Conservation (phyloP, 2,797 vertebrate genomes). For the Clamator glandarius region DNA sequence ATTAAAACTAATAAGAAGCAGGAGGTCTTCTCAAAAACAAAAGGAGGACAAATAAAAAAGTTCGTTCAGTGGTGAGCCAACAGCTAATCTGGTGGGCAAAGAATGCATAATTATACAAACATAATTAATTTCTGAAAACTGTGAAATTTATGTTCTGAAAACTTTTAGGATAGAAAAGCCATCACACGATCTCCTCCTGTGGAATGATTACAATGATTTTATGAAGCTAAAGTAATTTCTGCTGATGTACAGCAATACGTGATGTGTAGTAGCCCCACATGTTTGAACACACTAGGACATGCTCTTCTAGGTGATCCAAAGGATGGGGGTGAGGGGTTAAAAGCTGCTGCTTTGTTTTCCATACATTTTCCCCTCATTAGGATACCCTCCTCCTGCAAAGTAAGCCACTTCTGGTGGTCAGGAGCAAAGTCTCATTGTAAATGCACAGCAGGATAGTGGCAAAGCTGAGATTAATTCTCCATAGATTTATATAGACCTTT, state of each 20-base stretch:
- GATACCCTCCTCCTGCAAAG: conserved; percentile 72
- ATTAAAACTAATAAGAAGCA: not conserved
- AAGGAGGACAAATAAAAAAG: not conserved
- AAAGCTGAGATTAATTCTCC: conserved; percentile 81
- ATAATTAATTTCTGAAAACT: conserved; percentile 48
- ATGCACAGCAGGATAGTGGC: conserved; percentile 81
- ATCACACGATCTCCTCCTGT: conserved; percentile 61
- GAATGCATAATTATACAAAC: conserved; percentile 4
- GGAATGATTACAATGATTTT: conserved; percentile 76
- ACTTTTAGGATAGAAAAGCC: conserved; percentile 64
- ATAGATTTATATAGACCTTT: conserved; percentile 81
- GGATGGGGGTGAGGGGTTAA: not conserved
- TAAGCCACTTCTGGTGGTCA: conserved; percentile 71
- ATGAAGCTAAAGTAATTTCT: conserved; percentile 74
- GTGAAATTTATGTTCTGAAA: conserved; percentile 63
- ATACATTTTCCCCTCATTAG: conserved; percentile 72
- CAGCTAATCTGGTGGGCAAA: not conserved
- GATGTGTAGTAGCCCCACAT: conserved; percentile 50
- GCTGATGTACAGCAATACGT: conserved; percentile 50
- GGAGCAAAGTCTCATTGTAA: conserved; percentile 75
- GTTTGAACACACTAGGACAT: conserved; percentile 43
- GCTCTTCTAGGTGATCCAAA: conserved; percentile 64
- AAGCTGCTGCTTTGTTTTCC: conserved; percentile 57
- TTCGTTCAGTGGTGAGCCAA: not conserved
- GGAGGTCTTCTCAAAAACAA: not conserved